Percentiles rank a stretch among this genome's conserved stretches.
These are phyloP conservation scores for Drosophila busckii DNA, from an alignment of 1,140 invertebrate species.

Conservation along the genomic window DNA sequence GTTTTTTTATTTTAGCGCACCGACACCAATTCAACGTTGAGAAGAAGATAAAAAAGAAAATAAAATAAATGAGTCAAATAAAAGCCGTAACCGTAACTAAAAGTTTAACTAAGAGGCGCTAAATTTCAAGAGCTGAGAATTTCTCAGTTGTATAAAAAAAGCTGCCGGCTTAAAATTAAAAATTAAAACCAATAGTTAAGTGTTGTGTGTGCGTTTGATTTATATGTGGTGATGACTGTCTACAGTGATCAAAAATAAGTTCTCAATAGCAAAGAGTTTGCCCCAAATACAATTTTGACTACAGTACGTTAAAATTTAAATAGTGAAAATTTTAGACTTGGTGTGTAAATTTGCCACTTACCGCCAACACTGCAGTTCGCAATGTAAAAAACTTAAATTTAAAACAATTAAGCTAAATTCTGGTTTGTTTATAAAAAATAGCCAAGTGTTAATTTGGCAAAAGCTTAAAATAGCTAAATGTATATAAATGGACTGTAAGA, in stretches of 20 bases:
- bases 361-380: conserved; percentile 71
- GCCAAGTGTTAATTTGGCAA: conserved; percentile 9
- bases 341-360: conserved; percentile 55
- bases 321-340: conserved; percentile 22
- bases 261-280: conserved; percentile 60
- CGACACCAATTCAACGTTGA: conserved; percentile 66
- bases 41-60: conserved; percentile 72
- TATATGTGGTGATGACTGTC: background rate
- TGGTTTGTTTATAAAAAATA: conserved; percentile 6
- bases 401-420: conserved; percentile 16
- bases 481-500: conserved; percentile 28
- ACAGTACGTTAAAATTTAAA: conserved; percentile 18
- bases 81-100: conserved; percentile 69
- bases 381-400: conserved; percentile 67
- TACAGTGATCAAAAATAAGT: conserved; percentile 52
- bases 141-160: too few relatives aligned
- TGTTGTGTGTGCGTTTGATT: conserved; percentile 15
- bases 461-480: conserved; percentile 25
- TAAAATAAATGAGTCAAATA: conserved; percentile 55
- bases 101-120: conserved; percentile 40
- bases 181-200: conserved; percentile 2
- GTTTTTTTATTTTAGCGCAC: conserved; percentile 59
- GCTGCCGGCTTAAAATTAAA: conserved; percentile 42
- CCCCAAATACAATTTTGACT: conserved; percentile 11
- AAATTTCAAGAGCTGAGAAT: conserved; percentile 28